Conservation (phyloP, 2,113 vertebrate species). For the Onychorhynchus coronatus region DNA sequence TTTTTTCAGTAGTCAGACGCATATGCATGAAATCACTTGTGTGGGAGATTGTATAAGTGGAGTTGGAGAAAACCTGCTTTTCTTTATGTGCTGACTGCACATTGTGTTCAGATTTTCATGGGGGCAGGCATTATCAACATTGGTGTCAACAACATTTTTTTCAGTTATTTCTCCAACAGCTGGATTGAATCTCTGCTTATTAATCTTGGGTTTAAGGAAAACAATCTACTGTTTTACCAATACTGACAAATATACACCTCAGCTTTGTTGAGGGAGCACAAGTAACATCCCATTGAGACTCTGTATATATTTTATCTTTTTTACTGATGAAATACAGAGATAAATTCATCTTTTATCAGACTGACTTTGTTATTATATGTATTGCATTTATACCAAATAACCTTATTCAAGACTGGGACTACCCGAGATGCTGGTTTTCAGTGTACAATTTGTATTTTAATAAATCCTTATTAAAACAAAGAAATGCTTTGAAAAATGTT, state of each 20-base stretch:
- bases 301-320: not conserved
- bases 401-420: not conserved
- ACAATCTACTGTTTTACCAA: rapidly evolving
- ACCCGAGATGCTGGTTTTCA: not conserved
- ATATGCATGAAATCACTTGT: not conserved
- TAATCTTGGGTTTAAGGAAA: not conserved
- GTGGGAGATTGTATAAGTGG: not conserved
- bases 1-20: not conserved
- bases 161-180: not conserved
- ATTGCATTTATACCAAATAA: not conserved
- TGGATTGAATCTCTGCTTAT: not conserved
- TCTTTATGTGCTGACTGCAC: not conserved
- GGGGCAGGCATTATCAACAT: rapidly evolving
- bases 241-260: not conserved
- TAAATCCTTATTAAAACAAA: not conserved
- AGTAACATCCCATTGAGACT: not conserved
- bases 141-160: not conserved
- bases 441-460: not conserved
- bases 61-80: not conserved
- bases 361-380: not conserved
- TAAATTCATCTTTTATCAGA: not conserved
- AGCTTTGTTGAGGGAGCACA: not conserved
- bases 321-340: not conserved
- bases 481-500: not conserved
- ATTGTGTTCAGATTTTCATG: not conserved